Evolutionary conservation across 2,113 vertebrate species (phyloP).

Genomic region (Hydrochoerus hydrochaeris): DNA sequence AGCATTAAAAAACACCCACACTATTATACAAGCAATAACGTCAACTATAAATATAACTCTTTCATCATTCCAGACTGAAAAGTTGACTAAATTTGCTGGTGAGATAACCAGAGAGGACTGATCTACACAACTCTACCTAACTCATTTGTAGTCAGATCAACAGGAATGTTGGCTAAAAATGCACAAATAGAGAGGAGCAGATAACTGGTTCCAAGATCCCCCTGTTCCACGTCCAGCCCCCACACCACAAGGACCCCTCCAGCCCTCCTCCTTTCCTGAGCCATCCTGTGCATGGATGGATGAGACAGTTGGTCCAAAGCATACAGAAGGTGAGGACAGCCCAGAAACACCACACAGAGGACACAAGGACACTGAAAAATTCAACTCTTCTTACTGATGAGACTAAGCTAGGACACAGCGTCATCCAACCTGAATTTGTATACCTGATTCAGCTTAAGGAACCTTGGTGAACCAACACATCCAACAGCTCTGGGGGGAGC

Average conservation of each 20-base stretch:
- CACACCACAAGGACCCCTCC: background rate
- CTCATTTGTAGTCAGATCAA: background rate
- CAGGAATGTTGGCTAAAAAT: background rate
- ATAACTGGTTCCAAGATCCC: background rate
- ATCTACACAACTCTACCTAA: background rate
- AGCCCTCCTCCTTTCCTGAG: background rate
- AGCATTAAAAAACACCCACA: background rate
- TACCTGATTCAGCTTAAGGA: background rate
- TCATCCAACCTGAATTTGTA: background rate
- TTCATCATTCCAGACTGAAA: background rate
- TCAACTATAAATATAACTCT: background rate
- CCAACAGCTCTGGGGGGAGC: background rate
- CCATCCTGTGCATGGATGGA: background rate
- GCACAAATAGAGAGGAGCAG: background rate
- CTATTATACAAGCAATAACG: background rate
- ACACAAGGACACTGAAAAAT: background rate
- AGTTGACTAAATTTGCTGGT: background rate
- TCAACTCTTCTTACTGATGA: background rate
- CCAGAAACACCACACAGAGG: background rate
- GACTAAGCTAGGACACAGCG: background rate
- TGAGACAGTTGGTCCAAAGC: background rate
- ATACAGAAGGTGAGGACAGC: background rate
- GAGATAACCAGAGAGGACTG: background rate
- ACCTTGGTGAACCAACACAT: background rate
- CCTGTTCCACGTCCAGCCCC: background rate